Base-by-base conservation (phyloP, 2,888 invertebrate species). In the Glaucopsyche alexis region DNA sequence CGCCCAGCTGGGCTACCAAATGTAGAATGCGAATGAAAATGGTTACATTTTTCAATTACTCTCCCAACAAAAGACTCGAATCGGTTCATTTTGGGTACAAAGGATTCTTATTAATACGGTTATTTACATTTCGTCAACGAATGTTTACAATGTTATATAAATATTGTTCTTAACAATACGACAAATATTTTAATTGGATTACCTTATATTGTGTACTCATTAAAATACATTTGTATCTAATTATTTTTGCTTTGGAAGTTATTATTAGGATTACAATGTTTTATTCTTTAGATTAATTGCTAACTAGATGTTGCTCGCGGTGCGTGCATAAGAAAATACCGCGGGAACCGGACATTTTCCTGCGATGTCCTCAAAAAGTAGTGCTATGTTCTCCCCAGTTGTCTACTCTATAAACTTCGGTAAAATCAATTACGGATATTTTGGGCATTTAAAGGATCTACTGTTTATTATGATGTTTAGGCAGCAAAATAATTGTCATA, bases 21-120 rank as follows among this genome's bases (percentile, higher is more conserved):
- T 29, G 60, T 60, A 60, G 29, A 60, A 60, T 7, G 60, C 7
- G 13, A 29, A 60, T 38, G 29, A 38, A 38, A 60, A 60, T 60
- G 14, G 60, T 60, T 16, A 60, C 60, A 60, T 60, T 60, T 60
- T 60, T 60, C 67, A 67, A 67, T 67, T 67, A 67, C 42, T 45
- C 67, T 5, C 67, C 42, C 67, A 67, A 67, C 67, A 67, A 67
- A 42, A 42, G 67, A 0, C 67, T 45, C 45, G 67, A 16, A 42
- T 16, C 42, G 45, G 42, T 45, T 67, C 16, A 67, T 67, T 67
- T 19, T 67, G 42, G 67, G 19, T 19, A 67, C 67, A 67, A 67
- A 67, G 45, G 67, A 67, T 45, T 67, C 45, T 67, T 45, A 67
- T 67, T 67, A 67, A 45, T 67, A 45, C 45, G 45, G 16, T 67